These are phyloP conservation scores for Gorilla gorilla DNA, from an alignment of 2,113 vertebrate species.

Conservation along the genomic window DNA sequence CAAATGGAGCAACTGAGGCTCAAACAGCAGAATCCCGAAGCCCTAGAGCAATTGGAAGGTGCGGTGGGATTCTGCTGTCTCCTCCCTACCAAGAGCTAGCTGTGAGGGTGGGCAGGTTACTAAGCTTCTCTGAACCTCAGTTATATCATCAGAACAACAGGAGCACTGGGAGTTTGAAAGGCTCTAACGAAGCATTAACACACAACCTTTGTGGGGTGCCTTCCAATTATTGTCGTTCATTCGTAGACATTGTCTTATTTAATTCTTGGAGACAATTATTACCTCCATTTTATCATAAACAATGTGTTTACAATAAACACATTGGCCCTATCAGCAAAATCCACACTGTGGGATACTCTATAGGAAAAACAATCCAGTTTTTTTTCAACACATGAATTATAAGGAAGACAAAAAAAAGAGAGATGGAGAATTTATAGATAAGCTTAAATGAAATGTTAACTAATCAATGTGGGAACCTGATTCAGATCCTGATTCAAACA, in stretches of 20 bases:
- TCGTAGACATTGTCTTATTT: background rate
- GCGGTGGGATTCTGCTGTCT: background rate
- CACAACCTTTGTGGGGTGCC: background rate
- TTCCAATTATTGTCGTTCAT: background rate
- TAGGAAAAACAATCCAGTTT: background rate
- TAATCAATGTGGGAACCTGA: background rate
- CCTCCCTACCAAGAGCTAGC: accelerated
- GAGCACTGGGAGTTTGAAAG: background rate
- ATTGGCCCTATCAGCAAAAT: background rate
- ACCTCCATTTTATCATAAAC: background rate
- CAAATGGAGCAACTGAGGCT: background rate
- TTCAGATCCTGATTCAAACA: background rate
- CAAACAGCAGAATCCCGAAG: background rate
- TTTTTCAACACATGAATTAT: background rate
- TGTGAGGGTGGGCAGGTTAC: background rate
- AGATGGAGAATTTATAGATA: background rate
- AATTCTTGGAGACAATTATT: background rate
- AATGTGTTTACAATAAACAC: background rate
- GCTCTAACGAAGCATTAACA: background rate
- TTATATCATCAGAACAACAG: background rate
- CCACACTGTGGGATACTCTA: background rate
- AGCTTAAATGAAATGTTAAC: background rate
- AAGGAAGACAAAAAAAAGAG: background rate
- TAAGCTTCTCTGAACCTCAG: background rate
- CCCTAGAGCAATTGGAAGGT: background rate